Evolutionary conservation across 2,113 vertebrate genomes (phyloP).

Genomic region (Dunckerocampus dactyliophorus): DNA sequence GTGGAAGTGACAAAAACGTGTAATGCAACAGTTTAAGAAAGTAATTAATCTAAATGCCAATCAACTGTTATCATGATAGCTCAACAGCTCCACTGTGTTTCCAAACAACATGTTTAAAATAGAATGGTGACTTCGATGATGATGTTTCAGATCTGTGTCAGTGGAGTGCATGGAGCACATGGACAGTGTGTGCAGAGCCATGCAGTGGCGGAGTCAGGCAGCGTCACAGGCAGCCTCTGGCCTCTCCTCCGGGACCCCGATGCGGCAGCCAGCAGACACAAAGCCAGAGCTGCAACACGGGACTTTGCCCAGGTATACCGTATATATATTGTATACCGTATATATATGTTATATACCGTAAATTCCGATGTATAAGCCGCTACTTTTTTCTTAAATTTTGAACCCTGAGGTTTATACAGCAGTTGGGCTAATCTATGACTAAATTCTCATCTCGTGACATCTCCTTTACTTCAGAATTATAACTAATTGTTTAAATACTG

Average conservation of each 20-base stretch:
- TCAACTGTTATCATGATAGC: not conserved
- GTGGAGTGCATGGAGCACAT: conserved; percentile 81
- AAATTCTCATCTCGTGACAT: too few species aligned
- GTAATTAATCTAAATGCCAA: not conserved
- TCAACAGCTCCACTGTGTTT: not conserved
- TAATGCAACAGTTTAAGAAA: not conserved
- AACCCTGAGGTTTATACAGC: too few species aligned
- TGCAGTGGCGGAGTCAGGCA: conserved; percentile 82
- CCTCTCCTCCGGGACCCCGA: conserved; percentile 37
- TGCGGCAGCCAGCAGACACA: conserved; percentile 75
- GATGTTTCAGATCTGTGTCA: conserved; percentile 74
- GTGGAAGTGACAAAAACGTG: not conserved
- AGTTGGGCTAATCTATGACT: too few species aligned
- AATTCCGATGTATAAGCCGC: not conserved
- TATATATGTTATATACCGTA: too few species aligned
- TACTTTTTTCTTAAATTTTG: too few species aligned
- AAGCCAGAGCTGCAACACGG: conserved; percentile 82
- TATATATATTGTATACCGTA: too few species aligned
- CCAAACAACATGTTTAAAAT: not conserved
- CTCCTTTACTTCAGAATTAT: too few species aligned
- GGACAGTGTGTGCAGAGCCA: conserved; percentile 80
- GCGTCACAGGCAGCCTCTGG: conserved; percentile 66
- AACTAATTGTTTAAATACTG: too few species aligned
- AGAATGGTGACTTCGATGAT: not conserved
- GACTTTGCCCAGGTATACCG: conserved; percentile 78